Evolutionary conservation across 2,888 invertebrate species (phyloP), one percentile per base, ranked within the genome.

Genomic region (Spicauda simplicius): DNA sequence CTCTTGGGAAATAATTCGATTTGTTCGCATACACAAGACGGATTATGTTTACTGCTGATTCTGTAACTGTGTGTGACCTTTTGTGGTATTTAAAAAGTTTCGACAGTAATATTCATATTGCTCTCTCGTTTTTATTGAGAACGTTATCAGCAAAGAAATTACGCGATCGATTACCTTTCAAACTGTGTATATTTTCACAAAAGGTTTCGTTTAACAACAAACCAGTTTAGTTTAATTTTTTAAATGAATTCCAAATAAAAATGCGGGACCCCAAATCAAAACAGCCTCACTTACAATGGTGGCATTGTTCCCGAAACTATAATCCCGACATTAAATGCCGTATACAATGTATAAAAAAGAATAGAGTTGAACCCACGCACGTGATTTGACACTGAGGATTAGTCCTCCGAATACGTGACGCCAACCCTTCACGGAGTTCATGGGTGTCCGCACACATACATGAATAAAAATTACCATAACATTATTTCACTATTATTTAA

Each of bases 311-410:
- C 56, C 59, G 41, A 45, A 19, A 20, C 45, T 65, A 69, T 66
- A 60, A 68, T 66, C 68, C 53, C 48, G 50, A 60, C 55, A 50
- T 57, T 64, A 56, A 64, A 64, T 57, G 45, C 48, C 30, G 18
- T 50, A 50, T 18, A 41, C 52, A 50, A 33, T 64, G 37, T 25
- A 53, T 41, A 53, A 37, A 33, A 62, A 65, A 54, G 16, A 50
- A 10, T 50, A 37, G 25, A 18, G 16, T 30, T 58, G 71, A 77
- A 73, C 84, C 84, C 81, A 86, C 84, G 88, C 84, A 85, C 90
- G 88, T 91, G 90, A 87, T 83, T 78, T 82, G 82, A 90, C 89
- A 88, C 74, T 80, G 80, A 81, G 86, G 88, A 90, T 91, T 89
- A 88, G 78, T 84, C 81, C 83, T 80, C 81, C 76, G 85, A 86